Conservation (phyloP, 2,888 invertebrate genomes). For the Trilocha varians region DNA sequence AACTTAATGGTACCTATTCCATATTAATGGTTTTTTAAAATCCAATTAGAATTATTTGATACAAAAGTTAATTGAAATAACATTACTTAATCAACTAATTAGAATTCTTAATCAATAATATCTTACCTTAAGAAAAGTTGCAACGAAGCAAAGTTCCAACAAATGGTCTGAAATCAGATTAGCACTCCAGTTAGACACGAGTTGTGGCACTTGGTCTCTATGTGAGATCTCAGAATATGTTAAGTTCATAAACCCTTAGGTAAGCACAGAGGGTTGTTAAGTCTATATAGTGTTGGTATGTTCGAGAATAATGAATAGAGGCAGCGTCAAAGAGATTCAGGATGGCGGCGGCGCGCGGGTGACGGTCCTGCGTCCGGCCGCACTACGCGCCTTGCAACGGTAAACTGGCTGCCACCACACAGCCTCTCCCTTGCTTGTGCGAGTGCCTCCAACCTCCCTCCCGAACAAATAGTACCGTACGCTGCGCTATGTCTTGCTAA, state of each 20-base stretch:
- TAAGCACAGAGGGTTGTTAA: constrained; percentile 33
- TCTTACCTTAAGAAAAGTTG: constrained; percentile 49
- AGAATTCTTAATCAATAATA: constrained; percentile 12
- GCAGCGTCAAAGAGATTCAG: constrained; percentile 36
- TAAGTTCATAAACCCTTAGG: constrained; percentile 35
- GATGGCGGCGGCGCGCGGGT: constrained; percentile 64
- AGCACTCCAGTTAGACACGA: constrained; percentile 68
- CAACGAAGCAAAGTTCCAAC: constrained; percentile 64
- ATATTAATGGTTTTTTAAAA: too few relatives aligned
- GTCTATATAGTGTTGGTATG: constrained; percentile 31
- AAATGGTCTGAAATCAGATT: constrained; percentile 60
- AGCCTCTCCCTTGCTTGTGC: constrained; percentile 66
- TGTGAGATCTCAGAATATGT: constrained; percentile 35
- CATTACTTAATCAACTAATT: background rate
- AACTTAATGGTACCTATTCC: too few relatives aligned
- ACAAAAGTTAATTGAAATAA: background rate
- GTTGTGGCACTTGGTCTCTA: constrained; percentile 62
- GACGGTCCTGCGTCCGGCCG: constrained; percentile 66
- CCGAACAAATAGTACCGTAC: constrained; percentile 72
- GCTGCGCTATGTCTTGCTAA: constrained; percentile 64
- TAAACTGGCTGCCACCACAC: constrained; percentile 67
- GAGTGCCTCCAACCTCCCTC: constrained; percentile 71
- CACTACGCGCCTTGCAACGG: constrained; percentile 73
- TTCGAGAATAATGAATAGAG: constrained; percentile 31
- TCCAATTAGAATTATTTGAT: too few relatives aligned